Evolutionary conservation across 2,888 invertebrate species (phyloP).

Genomic region (Rotaria socialis): DNA sequence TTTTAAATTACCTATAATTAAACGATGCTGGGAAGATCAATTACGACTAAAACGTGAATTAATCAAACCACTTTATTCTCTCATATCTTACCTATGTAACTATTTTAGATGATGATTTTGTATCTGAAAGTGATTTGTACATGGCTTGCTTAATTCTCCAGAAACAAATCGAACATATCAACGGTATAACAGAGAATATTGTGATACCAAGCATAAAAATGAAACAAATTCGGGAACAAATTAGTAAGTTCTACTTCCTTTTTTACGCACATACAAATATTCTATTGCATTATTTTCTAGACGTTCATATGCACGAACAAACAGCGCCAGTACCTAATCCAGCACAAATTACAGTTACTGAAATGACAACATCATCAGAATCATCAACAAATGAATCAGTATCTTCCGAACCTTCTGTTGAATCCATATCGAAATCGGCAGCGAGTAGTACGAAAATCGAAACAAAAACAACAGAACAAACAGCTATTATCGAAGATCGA

Average conservation of each 20-base stretch:
- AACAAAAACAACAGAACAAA: neutral
- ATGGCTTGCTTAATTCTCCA: neutral
- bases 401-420: neutral
- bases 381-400: neutral
- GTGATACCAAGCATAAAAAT: neutral
- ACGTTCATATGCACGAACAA: neutral
- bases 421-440: neutral
- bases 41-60: neutral
- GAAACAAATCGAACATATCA: neutral
- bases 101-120: neutral
- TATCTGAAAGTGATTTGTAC: neutral
- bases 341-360: neutral
- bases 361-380: neutral
- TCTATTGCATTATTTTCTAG: neutral
- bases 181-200: neutral
- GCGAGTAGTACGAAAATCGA: neutral
- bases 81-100: neutral
- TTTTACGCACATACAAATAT: too few relatives aligned
- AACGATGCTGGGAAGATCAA: slow-evolving; percentile 2
- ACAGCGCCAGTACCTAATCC: too few relatives aligned
- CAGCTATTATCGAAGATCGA: too few relatives aligned
- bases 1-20: neutral
- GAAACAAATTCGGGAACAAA: neutral
- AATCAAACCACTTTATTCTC: neutral
- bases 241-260: too few relatives aligned